A percentile compares a stretch with the other conserved stretches of the same genome.
phyloP scores from a whole-genome alignment of 2,113 vertebrate species.

The Austrofundulus limnaeus region DNA sequence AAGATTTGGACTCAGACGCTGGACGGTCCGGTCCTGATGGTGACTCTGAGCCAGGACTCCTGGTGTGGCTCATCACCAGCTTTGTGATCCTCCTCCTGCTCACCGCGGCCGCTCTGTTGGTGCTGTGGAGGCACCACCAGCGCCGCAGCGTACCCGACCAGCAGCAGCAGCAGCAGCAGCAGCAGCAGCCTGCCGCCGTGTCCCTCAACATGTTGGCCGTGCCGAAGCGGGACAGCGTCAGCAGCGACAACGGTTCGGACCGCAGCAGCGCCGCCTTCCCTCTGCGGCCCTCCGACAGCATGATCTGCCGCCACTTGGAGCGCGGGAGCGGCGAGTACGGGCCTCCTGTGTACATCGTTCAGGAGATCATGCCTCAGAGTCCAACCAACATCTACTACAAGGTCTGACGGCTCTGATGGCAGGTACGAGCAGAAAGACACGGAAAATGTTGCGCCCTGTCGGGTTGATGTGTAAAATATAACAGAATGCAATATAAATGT shows the following conservation, averaged over 20 bases:
- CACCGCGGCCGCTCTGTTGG: slow-evolving; percentile 83
- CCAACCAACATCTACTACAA: slow-evolving; percentile 99
- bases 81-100: slow-evolving; percentile 88
- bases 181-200: slow-evolving; percentile 84
- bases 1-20: slow-evolving; percentile 54
- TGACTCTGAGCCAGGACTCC: slow-evolving; percentile 84
- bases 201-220: slow-evolving; percentile 92
- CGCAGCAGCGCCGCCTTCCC: slow-evolving; percentile 96
- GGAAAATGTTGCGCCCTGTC: not conserved
- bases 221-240: slow-evolving; percentile 84
- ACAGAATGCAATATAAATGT: no score
- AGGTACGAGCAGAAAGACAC: not conserved
- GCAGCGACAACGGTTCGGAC: slow-evolving; percentile 92
- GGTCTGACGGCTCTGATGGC: slow-evolving; percentile 77
- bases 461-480: no score
- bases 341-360: slow-evolving; percentile 96
- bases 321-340: slow-evolving; percentile 95
- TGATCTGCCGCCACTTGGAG: slow-evolving; percentile 95
- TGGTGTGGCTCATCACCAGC: slow-evolving; percentile 88
- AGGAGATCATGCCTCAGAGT: slow-evolving; percentile 94
- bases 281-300: slow-evolving; percentile 89
- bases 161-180: slow-evolving; percentile 81
- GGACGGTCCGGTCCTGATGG: slow-evolving; percentile 81
- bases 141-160: slow-evolving; percentile 85
- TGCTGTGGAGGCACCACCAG: slow-evolving; percentile 85